Percentiles rank a stretch among this genome's conserved stretches.
Conservation (phyloP, 2,113 vertebrate genomes). For the Sterrhoptilus dennistouni region DNA sequence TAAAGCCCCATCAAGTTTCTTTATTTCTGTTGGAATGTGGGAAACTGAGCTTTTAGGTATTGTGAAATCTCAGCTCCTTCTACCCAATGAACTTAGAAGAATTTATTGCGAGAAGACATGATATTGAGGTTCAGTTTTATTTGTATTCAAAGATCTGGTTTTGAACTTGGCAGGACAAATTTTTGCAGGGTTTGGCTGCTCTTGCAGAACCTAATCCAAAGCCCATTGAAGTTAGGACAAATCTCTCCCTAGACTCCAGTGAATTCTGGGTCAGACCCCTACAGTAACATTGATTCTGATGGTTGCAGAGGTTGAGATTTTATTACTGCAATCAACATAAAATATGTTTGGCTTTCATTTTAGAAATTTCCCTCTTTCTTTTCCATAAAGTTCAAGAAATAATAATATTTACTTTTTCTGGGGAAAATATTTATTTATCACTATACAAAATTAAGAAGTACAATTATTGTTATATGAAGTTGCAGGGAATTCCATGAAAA, state of each 20-base stretch:
- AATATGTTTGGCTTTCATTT: slow-evolving; percentile 51
- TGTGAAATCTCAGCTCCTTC: slow-evolving; percentile 46
- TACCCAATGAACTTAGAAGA: slow-evolving; percentile 22
- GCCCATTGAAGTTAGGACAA: slow-evolving; percentile 49
- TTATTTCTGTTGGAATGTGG: slow-evolving; percentile 50
- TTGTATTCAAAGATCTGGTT: slow-evolving; percentile 59
- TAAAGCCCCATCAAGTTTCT: slow-evolving; percentile 13
- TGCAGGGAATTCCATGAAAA: background rate
- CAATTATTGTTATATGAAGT: background rate
- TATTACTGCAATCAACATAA: slow-evolving; percentile 55
- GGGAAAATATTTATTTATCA: background rate
- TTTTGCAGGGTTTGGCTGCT: slow-evolving; percentile 61
- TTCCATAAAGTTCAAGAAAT: background rate
- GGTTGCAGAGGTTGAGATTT: slow-evolving; percentile 54
- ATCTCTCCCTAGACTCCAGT: slow-evolving; percentile 60
- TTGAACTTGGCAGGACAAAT: slow-evolving; percentile 56
- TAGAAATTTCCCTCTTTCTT: background rate
- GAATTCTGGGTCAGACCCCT: slow-evolving; percentile 61
- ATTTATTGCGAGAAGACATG: slow-evolving; percentile 57
- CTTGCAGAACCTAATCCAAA: slow-evolving; percentile 57
- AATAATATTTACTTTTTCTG: background rate
- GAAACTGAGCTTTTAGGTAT: slow-evolving; percentile 37
- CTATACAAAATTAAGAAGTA: background rate
- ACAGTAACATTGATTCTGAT: slow-evolving; percentile 46
- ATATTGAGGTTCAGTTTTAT: slow-evolving; percentile 63